phyloP scores from a whole-genome alignment of 2,888 invertebrate species.

The Acanthosoma haemorrhoidale region DNA sequence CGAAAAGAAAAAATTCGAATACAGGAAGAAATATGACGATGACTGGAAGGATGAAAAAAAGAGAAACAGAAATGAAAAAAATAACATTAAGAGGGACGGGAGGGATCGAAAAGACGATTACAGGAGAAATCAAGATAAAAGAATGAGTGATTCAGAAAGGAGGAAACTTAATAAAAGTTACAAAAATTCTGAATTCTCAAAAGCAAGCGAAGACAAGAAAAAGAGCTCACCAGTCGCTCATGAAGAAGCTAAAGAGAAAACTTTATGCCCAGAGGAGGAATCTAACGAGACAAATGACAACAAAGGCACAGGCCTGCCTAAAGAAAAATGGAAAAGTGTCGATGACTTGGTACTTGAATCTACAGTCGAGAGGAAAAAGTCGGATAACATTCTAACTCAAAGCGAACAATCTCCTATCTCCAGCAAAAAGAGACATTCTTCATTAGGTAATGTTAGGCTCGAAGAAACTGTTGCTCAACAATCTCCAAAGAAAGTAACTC shows the following conservation, averaged over 20 bases:
- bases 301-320: neutral
- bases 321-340: slow-evolving; percentile 7
- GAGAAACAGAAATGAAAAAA: slow-evolving; percentile 23
- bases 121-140: slow-evolving; percentile 17
- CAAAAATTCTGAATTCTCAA: slow-evolving; percentile 15
- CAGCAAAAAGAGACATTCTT: neutral
- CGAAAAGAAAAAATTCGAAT: slow-evolving; percentile 21
- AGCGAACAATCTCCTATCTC: neutral
- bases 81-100: slow-evolving; percentile 1
- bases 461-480: slow-evolving; percentile 2
- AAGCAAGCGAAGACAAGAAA: neutral
- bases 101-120: slow-evolving; percentile 27
- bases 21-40: slow-evolving; percentile 49
- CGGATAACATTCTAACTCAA: neutral
- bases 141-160: neutral
- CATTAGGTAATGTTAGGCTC: slow-evolving; percentile 7
- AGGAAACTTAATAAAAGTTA: neutral
- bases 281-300: neutral
- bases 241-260: neutral
- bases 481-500: slow-evolving; percentile 13
- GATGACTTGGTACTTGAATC: slow-evolving; percentile 13
- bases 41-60: slow-evolving; percentile 53
- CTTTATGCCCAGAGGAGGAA: neutral
- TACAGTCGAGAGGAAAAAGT: neutral
- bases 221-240: neutral